These are phyloP conservation scores for Rhagologus leucostigma DNA, from an alignment of 2,113 vertebrate species.

Conservation along the genomic window DNA sequence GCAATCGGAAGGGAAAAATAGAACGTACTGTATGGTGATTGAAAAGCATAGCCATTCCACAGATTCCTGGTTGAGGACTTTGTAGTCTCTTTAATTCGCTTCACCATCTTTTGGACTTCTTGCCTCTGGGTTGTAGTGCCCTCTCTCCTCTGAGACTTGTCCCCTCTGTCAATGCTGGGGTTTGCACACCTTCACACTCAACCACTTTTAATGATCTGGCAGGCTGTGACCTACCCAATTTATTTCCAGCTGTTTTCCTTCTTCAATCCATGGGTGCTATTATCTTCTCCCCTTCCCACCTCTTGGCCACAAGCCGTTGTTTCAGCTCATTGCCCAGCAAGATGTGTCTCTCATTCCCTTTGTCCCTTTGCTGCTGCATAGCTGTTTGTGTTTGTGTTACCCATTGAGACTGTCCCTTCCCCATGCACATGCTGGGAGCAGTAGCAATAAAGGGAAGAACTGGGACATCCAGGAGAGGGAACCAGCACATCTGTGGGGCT, in stretches of 20 bases:
- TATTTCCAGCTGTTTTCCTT: background rate
- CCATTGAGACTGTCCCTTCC: background rate
- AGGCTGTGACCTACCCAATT: background rate
- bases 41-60: background rate
- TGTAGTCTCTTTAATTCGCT: background rate
- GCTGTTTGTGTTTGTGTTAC: background rate
- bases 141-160: background rate
- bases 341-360: background rate
- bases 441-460: background rate
- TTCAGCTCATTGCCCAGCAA: background rate
- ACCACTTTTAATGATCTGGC: background rate
- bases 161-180: fast-evolving
- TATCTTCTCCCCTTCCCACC: background rate
- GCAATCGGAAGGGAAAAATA: background rate
- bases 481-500: background rate
- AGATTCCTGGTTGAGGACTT: background rate
- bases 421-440: fast-evolving
- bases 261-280: background rate
- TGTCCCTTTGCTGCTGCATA: background rate
- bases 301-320: background rate
- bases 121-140: background rate
- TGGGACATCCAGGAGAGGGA: background rate
- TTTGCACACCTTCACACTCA: background rate
- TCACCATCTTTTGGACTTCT: background rate
- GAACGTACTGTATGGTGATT: fast-evolving